These are phyloP conservation scores for Podarcis muralis DNA, from an alignment of 2,113 vertebrate genomes.

Conservation along the genomic window DNA sequence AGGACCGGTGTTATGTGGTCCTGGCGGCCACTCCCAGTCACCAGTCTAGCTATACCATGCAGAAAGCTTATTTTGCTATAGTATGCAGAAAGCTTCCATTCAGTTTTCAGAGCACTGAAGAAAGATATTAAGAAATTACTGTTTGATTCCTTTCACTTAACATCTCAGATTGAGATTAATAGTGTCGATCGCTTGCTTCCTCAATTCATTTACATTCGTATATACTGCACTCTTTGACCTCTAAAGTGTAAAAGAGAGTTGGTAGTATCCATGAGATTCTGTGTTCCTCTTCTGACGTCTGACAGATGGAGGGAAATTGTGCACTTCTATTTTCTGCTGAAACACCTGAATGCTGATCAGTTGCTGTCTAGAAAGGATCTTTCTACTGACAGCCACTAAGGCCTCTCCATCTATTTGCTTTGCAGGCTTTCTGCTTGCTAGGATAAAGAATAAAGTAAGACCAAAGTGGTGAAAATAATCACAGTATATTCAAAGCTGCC, in stretches of 20 bases:
- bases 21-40: no score
- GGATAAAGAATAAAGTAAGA: constrained; percentile 37
- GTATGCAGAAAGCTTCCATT: not conserved
- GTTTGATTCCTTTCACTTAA: not conserved
- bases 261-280: not conserved
- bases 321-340: constrained; percentile 49
- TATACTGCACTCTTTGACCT: not conserved
- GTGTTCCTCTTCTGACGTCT: constrained; percentile 35
- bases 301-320: constrained; percentile 37
- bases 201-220: not conserved
- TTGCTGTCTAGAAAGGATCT: constrained; percentile 53
- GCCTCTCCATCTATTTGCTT: constrained; percentile 57
- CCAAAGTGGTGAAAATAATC: not conserved
- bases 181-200: not conserved
- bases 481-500: not conserved
- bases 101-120: not conserved
- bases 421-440: constrained; percentile 42
- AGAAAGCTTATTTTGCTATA: not conserved
- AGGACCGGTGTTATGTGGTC: no score
- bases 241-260: not conserved
- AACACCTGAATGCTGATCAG: constrained; percentile 42
- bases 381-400: constrained; percentile 43
- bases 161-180: not conserved
- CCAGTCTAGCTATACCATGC: no score
- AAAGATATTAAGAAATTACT: not conserved